A percentile compares a stretch with the other conserved stretches of the same genome.
phyloP scores from a whole-genome alignment of 2,797 vertebrate species.

The Todus mexicanus region DNA sequence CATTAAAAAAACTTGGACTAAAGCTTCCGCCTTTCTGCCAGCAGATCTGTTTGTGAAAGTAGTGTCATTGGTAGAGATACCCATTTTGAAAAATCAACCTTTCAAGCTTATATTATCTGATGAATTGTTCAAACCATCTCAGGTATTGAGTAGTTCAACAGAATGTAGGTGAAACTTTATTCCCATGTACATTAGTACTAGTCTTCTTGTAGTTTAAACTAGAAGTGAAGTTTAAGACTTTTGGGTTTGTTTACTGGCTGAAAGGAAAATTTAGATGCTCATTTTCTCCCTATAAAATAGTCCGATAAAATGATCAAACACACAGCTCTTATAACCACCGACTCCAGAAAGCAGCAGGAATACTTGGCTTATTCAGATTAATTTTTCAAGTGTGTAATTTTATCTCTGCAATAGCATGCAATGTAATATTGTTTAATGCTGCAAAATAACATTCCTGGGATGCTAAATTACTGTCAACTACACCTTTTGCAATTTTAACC shows the following conservation, averaged over 20 bases:
- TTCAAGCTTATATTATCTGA: background rate
- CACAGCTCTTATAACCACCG: background rate
- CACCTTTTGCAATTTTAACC: background rate
- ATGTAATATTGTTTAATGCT: background rate
- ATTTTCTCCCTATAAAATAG: background rate
- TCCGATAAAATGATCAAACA: background rate
- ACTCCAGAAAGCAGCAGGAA: background rate
- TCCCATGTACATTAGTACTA: background rate
- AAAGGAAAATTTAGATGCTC: background rate
- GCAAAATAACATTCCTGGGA: background rate
- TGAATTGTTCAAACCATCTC: background rate
- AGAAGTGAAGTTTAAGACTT: background rate
- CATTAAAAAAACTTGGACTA: slow-evolving; percentile 28
- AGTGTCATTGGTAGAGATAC: background rate
- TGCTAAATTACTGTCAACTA: background rate
- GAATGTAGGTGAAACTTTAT: background rate
- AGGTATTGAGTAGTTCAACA: background rate
- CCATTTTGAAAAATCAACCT: background rate
- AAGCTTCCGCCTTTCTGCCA: background rate
- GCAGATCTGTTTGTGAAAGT: background rate
- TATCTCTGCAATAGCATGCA: background rate
- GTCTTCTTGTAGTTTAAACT: background rate
- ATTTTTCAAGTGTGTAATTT: background rate
- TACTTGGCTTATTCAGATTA: background rate
- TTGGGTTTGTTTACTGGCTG: background rate